phyloP scores from a whole-genome alignment of 2,888 invertebrate species.

The Drosophila pullipes region DNA sequence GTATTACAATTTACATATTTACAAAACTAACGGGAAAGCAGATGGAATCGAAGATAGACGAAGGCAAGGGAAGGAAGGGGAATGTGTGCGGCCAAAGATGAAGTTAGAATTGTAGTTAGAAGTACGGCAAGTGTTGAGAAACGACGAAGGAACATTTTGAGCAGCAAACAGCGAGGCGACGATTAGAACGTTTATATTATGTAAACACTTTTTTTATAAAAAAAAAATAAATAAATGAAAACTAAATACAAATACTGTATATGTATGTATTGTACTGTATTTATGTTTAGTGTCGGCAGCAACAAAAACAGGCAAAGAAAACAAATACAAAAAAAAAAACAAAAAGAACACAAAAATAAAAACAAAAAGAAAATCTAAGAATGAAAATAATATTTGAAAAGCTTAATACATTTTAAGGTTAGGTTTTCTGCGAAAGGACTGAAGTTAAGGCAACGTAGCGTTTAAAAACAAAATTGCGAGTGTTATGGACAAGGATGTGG shows the following conservation, averaged over 20 bases:
- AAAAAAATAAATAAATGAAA: slow-evolving; percentile 31
- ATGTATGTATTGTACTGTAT: slow-evolving; percentile 64
- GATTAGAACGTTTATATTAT: slow-evolving; percentile 44
- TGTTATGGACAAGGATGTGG: slow-evolving; percentile 78
- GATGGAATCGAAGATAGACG: slow-evolving; percentile 28
- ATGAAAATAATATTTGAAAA: slow-evolving; percentile 46
- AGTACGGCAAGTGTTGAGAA: slow-evolving; percentile 34
- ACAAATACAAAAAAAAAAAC: slow-evolving; percentile 10
- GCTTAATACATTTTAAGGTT: slow-evolving; percentile 79
- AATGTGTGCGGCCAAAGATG: slow-evolving; percentile 60
- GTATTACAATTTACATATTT: slow-evolving; percentile 72
- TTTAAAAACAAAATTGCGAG: slow-evolving; percentile 80
- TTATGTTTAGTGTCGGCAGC: slow-evolving; percentile 74
- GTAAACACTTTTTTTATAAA: slow-evolving; percentile 50
- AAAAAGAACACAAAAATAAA: slow-evolving; percentile 29
- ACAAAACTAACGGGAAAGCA: slow-evolving; percentile 43
- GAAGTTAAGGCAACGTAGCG: slow-evolving; percentile 84
- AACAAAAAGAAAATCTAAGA: slow-evolving; percentile 26
- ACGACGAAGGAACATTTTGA: slow-evolving; percentile 32
- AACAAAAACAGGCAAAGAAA: slow-evolving; percentile 23
- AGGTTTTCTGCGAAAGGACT: slow-evolving; percentile 83
- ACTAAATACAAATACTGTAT: slow-evolving; percentile 47
- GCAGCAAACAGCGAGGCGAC: slow-evolving; percentile 15
- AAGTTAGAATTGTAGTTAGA: slow-evolving; percentile 71
- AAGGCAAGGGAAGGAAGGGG: slow-evolving; percentile 32